A percentile compares a stretch with the other conserved stretches of the same genome.
Conservation (phyloP, 30 jellyfish, hydroid and myxozoan genomes). For the Rhopilema esculentum region DNA sequence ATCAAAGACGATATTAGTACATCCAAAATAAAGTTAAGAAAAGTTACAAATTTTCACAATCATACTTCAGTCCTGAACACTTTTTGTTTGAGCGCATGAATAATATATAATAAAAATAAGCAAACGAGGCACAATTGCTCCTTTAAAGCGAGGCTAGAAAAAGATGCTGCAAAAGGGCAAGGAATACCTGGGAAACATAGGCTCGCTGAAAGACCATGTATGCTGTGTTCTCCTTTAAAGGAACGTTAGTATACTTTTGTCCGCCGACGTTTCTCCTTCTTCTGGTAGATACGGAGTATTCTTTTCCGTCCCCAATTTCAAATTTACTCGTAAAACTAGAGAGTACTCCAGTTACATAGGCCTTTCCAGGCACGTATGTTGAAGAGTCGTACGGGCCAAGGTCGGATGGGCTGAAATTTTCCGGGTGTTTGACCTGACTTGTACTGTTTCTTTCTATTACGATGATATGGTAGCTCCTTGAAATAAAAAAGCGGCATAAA, state of each 20-base stretch:
- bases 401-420: constrained; percentile 11
- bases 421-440: constrained; percentile 18
- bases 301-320: constrained; percentile 84
- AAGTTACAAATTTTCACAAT: too few relatives aligned
- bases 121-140: too few relatives aligned
- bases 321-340: constrained; percentile 40
- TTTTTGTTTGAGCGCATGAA: too few relatives aligned
- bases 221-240: constrained; percentile 54
- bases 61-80: too few relatives aligned
- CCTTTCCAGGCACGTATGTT: constrained; percentile 52
- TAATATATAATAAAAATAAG: too few relatives aligned
- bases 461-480: constrained; percentile 70
- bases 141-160: constrained; percentile 67
- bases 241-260: constrained; percentile 46
- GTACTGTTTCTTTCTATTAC: constrained; percentile 39
- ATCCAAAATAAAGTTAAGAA: too few relatives aligned
- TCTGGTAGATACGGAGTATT: constrained; percentile 27
- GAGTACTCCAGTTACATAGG: constrained; percentile 79
- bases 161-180: not conserved
- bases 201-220: constrained; percentile 78
- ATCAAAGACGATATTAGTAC: too few relatives aligned
- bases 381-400: constrained; percentile 52
- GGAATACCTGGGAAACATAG: constrained; percentile 37
- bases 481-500: not conserved
- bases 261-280: constrained; percentile 42